A percentile compares a stretch with the other conserved stretches of the same genome.
These are phyloP conservation scores for Ochropacha duplaris DNA, from an alignment of 2,888 invertebrate genomes.

Conservation along the genomic window DNA sequence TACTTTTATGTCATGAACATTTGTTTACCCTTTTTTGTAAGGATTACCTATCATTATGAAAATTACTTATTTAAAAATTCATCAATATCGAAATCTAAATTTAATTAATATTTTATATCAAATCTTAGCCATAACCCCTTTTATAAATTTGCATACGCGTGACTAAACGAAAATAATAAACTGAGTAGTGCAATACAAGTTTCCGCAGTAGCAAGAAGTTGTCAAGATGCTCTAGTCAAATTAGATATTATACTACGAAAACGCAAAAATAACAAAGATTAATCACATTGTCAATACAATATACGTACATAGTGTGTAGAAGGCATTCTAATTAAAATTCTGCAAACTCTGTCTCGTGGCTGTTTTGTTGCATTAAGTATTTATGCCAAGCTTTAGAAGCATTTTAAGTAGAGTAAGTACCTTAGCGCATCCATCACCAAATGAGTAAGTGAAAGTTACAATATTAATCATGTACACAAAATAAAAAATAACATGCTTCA, in stretches of 20 bases:
- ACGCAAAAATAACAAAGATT: conserved; percentile 15
- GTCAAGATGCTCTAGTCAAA: conserved; percentile 3
- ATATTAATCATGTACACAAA: conserved; percentile 66
- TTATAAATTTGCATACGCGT: not conserved
- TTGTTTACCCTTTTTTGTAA: not conserved
- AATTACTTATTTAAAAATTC: not conserved
- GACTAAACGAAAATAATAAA: not conserved
- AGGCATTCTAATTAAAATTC: conserved; percentile 56
- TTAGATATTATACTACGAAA: conserved; percentile 6
- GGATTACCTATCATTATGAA: not conserved
- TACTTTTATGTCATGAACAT: not conserved
- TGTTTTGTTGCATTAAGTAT: conserved; percentile 70
- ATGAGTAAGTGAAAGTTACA: conserved; percentile 58
- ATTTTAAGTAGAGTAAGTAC: conserved; percentile 51
- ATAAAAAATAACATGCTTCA: conserved; percentile 67
- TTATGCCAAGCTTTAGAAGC: conserved; percentile 64
- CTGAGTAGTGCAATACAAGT: conserved; percentile 1
- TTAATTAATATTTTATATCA: not conserved
- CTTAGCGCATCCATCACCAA: conserved; percentile 61
- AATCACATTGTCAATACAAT: conserved; percentile 30
- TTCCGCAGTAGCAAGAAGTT: conserved; percentile 6
- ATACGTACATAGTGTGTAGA: conserved; percentile 43
- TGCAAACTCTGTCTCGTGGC: conserved; percentile 81
- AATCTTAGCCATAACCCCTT: conserved; percentile 1
- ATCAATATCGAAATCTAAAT: not conserved